A percentile compares a stretch with the other conserved stretches of the same genome.
These are phyloP conservation scores for Bombus sibiricus DNA, from an alignment of 1,140 invertebrate species.

Conservation along the genomic window DNA sequence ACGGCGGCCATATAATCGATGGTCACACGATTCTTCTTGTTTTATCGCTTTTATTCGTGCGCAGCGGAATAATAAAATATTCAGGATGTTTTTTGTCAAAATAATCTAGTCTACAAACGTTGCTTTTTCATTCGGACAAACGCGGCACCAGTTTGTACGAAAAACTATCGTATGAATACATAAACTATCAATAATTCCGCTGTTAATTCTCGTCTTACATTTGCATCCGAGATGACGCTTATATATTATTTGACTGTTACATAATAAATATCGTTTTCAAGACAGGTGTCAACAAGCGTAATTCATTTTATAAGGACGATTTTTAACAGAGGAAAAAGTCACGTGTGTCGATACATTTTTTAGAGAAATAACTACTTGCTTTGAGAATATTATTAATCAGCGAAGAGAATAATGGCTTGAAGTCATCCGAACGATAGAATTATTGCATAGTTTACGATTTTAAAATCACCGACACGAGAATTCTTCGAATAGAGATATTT, in stretches of 20 bases:
- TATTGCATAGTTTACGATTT: background rate
- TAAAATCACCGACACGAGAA: background rate
- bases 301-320: background rate
- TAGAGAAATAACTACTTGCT: background rate
- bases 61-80: slow-evolving; percentile 21
- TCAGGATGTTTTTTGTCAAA: background rate
- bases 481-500: background rate
- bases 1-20: slow-evolving; percentile 21
- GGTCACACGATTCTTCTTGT: slow-evolving; percentile 24
- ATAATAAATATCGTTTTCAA: no score
- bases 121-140: background rate
- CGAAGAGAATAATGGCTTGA: no score
- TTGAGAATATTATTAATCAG: background rate
- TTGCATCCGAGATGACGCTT: no score
- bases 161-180: background rate
- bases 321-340: background rate
- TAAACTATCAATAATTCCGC: slow-evolving; percentile 7
- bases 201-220: background rate
- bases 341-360: background rate
- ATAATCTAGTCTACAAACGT: background rate
- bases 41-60: slow-evolving; percentile 50
- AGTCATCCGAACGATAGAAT: background rate
- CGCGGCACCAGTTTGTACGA: background rate
- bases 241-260: no score
- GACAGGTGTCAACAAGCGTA: background rate